Evolutionary conservation across 2,797 vertebrate genomes (phyloP), one percentile per base, ranked within the genome.

Genomic region (Mus minutoides): DNA sequence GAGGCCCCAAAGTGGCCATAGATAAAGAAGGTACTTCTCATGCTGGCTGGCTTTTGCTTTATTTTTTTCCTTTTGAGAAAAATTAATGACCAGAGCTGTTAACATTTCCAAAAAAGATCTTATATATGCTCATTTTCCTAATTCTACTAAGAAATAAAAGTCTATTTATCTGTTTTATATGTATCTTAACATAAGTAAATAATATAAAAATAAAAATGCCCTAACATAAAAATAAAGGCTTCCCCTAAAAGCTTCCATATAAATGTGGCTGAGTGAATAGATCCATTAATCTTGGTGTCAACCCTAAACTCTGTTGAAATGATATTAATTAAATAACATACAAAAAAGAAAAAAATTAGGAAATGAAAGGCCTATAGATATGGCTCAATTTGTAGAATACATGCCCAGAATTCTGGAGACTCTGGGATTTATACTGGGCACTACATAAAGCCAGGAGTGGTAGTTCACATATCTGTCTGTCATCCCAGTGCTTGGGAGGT

Each of bases 131-230:
- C 79, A 67, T 62, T 96, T 84, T 92, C n/a, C 67, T 80, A 71
- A 84, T 75, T 92, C 52, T 76, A 21, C 43, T 73, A 94, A 62
- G 54, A 84, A 97, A 90, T 87, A 83, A 90, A 88, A 88, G n/a
- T 3, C 31, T 31, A 76, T 92, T 91, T 78, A 56, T 92, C 76
- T 94, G 62, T 86, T 86, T 60, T 77, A 43, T 40, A 71, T 92
- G 86, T 78, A 69, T 92, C 54, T 92, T 92, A 93, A 86, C 60
- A 78, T 78, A 95, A 77, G 78, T 90, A 92, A 93, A 75, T 86
- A 84, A 77, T 82, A 64, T 56, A 46, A 87, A 46, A 88, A 77
- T 83, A 54, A 96, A 90, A 14, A 11, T 67, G 43, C 40, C 77
- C 91, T 91, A 90, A 87, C 54, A 64, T 80, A 67, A 96, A 83